A percentile compares a stretch with the other conserved stretches of the same genome.
These are phyloP conservation scores for Pituophis catenifer DNA, from an alignment of 2,113 vertebrate species.

Conservation along the genomic window DNA sequence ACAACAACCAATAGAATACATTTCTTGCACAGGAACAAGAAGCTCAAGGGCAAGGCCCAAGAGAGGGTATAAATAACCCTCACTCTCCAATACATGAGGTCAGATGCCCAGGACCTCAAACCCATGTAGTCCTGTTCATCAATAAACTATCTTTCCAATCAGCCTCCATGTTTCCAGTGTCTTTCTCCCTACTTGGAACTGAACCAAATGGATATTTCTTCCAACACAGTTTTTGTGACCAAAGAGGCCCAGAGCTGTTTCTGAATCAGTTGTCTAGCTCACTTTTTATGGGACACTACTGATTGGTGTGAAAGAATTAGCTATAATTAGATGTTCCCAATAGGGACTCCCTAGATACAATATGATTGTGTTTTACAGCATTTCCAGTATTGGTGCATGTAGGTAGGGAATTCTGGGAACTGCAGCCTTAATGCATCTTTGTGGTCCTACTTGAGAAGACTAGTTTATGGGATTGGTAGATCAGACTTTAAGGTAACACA, in stretches of 20 bases:
- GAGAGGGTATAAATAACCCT: too few relatives aligned
- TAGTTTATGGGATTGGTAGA: not conserved
- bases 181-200: too few relatives aligned
- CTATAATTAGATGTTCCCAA: not conserved
- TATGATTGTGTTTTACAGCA: not conserved
- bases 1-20: too few relatives aligned
- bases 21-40: too few relatives aligned
- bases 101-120: too few relatives aligned
- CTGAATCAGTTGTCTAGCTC: not conserved
- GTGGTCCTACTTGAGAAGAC: not conserved
- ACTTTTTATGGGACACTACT: not conserved
- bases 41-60: too few relatives aligned
- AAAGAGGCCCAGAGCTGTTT: not conserved
- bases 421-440: not conserved
- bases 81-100: too few relatives aligned
- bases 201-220: too few relatives aligned
- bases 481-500: not conserved
- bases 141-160: too few relatives aligned
- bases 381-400: not conserved
- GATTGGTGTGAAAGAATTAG: not conserved
- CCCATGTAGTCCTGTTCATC: too few relatives aligned
- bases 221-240: not conserved
- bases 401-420: not conserved
- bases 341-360: not conserved
- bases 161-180: too few relatives aligned